Conservation (phyloP, 2,113 vertebrate species). For the Carollia perspicillata region DNA sequence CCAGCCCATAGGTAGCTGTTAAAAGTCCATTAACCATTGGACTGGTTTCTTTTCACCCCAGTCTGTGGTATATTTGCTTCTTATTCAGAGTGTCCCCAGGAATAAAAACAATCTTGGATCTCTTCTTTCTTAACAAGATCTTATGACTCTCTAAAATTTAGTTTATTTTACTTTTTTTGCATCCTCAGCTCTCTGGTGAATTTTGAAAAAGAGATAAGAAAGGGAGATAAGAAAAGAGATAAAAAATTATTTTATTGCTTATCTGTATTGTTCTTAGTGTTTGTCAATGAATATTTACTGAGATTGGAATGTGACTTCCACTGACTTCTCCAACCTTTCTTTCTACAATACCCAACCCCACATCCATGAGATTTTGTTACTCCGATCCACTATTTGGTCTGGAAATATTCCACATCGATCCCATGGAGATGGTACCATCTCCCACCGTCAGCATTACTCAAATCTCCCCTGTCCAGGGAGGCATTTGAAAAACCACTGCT, state of each 20-base stretch:
- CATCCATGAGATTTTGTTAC: too few relatives aligned
- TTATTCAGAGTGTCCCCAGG: not conserved
- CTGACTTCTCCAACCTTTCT: not conserved
- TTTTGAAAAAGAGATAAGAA: not conserved
- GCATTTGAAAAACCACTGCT: not conserved
- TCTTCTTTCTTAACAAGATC: not conserved
- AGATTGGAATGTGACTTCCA: not conserved
- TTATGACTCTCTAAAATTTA: not conserved
- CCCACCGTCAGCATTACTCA: not conserved
- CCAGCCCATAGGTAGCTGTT: not conserved
- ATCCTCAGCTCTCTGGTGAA: not conserved
- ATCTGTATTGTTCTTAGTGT: not conserved
- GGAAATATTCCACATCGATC: not conserved
- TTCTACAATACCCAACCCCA: not conserved
- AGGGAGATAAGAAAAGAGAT: too few relatives aligned
- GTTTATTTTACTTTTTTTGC: not conserved
- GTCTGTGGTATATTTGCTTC: not conserved
- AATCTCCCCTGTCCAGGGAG: not conserved
- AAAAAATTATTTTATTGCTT: not conserved
- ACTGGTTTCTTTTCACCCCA: not conserved
- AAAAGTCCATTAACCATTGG: not conserved
- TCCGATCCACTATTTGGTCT: not conserved
- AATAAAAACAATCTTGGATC: not conserved
- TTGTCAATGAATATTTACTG: not conserved
- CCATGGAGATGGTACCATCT: not conserved